Percentiles rank a stretch among this genome's conserved stretches.
These are phyloP conservation scores for Eptatretus burgeri DNA, from an alignment of 2,113 vertebrate species.

Conservation along the genomic window DNA sequence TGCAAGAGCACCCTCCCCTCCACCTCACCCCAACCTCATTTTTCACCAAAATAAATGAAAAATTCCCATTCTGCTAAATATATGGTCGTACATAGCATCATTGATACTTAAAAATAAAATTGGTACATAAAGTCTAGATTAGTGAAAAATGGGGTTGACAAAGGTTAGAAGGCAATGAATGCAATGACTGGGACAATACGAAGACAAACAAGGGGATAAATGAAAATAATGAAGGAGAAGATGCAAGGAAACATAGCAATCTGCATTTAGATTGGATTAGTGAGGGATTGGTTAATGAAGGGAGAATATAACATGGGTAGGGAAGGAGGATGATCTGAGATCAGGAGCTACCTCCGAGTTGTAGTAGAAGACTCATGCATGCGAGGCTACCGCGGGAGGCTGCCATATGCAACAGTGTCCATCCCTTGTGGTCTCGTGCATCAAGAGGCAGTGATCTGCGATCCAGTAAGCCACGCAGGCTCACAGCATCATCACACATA, in stretches of 20 bases:
- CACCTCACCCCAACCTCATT: no score
- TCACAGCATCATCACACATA: not conserved
- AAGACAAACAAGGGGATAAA: not conserved
- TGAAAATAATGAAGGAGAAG: not conserved
- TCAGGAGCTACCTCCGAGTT: conserved; percentile 57
- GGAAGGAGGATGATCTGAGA: no score
- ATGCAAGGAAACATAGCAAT: not conserved
- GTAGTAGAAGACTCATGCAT: conserved; percentile 81
- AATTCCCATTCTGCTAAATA: no score
- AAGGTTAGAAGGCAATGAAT: no score
- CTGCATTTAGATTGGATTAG: not conserved
- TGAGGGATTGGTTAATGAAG: not conserved
- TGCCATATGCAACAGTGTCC: conserved; percentile 91
- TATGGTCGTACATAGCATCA: no score
- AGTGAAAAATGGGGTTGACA: no score
- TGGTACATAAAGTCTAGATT: no score
- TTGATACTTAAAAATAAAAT: no score
- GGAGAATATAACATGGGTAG: not conserved
- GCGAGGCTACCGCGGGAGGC: conserved; percentile 80
- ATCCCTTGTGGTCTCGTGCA: conserved; percentile 81
- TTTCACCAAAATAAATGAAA: no score
- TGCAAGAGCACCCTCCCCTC: no score
- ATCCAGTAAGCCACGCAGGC: not conserved
- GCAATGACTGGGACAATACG: not conserved
- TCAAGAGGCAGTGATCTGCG: not conserved